Base-by-base conservation (phyloP, 2,888 invertebrate species). In the Ellobium chinense region DNA sequence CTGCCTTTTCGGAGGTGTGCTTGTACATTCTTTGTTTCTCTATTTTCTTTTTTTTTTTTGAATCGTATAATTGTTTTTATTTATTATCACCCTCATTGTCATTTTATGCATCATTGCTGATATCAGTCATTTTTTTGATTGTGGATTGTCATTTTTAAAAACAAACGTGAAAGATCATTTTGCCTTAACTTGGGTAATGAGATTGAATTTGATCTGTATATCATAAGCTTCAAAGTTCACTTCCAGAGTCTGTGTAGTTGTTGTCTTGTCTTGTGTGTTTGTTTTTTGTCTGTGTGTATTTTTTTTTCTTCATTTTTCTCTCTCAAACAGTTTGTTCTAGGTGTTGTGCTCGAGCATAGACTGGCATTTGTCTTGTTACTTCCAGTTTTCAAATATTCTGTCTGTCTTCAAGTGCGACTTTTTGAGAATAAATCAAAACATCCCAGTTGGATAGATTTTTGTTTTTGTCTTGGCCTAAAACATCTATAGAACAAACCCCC, bases 1-100 rank as follows among this genome's bases (percentile, higher is more conserved):
- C 39, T 74, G 24, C 39, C 74, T 63, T 62, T 37, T 34, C 2
- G 46, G n/a, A 27, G 75, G 76, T 76, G 76, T 76, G 76, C 65
- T 54, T 54, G 34, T 63, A 56, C 37, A 66, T 29, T 65, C 37
- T n/a, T n/a, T n/a, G 29, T 24, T 36, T 24, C 27, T n/a, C 27
- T 14, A 24, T 37, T 73, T 65, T 65, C 24, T 31, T 31, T 31
- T 65, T 34, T 65, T n/a, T 65, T n/a, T 31, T 9, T 34, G 12
- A 18, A 27, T 12, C 9, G 3, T 27, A 12, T 65, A 37, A 2
- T 36, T 58, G 18, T n/a, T 21, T 18, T 1, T 73, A 46, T 60
- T 73, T 62, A 73, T 73, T 36, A 24, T 60, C 54, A 14, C 24
- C 27, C 24, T 73, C 36, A 21, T 27, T 18, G 9, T 46, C 46